A percentile compares a stretch with the other conserved stretches of the same genome.
phyloP scores from a whole-genome alignment of 2,113 vertebrate genomes.

The Meriones unguiculatus region DNA sequence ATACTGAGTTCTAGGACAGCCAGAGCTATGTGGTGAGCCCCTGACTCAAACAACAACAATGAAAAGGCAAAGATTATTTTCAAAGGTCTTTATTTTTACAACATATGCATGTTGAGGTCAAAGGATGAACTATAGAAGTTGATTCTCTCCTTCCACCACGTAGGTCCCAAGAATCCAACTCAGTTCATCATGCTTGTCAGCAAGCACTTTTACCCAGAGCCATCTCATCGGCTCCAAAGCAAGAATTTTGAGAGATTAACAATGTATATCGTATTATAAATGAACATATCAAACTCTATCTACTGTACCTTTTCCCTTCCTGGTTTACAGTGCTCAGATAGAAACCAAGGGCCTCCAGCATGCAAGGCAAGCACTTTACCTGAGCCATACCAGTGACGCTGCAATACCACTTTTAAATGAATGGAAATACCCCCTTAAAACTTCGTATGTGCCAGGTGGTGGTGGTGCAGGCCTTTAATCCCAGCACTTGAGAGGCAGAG shows the following conservation, averaged over 20 bases:
- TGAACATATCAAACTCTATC: neutral
- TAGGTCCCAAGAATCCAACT: neutral
- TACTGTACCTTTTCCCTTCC: neutral
- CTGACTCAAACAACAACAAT: neutral
- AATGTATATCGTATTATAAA: neutral
- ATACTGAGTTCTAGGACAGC: neutral
- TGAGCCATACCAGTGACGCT: neutral
- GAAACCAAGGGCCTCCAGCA: neutral
- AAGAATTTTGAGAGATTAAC: neutral
- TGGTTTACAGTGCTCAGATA: neutral
- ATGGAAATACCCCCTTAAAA: conserved; percentile 1
- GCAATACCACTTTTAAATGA: neutral
- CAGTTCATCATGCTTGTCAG: neutral
- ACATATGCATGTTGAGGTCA: neutral
- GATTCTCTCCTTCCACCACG: neutral
- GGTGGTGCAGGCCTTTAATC: neutral
- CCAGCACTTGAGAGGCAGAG: neutral
- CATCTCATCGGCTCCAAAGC: neutral
- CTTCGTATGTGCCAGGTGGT: neutral
- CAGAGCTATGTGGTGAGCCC: neutral
- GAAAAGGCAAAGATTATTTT: neutral
- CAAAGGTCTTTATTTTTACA: neutral
- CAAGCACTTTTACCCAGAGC: neutral
- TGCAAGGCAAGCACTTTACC: neutral
- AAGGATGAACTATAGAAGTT: neutral